phyloP scores from a whole-genome alignment of 2,797 vertebrate species.

The Crypturellus tataupa region DNA sequence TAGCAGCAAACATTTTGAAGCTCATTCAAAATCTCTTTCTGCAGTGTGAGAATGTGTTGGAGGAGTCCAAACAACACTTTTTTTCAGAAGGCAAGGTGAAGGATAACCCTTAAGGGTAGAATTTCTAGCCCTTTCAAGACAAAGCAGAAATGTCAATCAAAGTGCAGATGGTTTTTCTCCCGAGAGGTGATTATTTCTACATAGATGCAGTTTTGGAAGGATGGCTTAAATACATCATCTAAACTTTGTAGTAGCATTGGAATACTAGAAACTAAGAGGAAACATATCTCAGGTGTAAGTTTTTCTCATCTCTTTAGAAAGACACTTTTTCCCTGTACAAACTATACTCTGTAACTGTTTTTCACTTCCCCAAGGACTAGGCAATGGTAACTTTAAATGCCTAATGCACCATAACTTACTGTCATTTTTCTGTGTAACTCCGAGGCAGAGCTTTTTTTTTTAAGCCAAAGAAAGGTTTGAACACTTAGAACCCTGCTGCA shows the following conservation, averaged over 20 bases:
- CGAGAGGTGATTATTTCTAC: conserved; percentile 63
- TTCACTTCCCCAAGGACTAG: background rate
- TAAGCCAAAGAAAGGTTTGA: background rate
- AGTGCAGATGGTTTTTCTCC: conserved; percentile 61
- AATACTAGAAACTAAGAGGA: background rate
- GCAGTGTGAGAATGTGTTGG: background rate
- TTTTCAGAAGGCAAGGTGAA: conserved; percentile 51
- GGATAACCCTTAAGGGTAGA: conserved; percentile 68
- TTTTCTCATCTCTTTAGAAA: background rate
- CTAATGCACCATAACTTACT: background rate
- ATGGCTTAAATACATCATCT: conserved; percentile 45
- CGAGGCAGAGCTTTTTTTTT: background rate
- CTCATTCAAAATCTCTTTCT: background rate
- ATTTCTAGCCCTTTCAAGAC: conserved; percentile 57
- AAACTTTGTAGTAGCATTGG: background rate
- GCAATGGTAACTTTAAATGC: background rate
- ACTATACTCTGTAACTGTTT: background rate
- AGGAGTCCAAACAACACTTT: background rate
- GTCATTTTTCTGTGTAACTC: background rate
- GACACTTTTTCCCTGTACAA: background rate
- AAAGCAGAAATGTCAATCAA: conserved; percentile 61
- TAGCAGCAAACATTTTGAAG: background rate
- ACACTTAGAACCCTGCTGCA: background rate
- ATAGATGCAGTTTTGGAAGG: conserved; percentile 22
- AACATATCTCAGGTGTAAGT: background rate